A percentile compares a stretch with the other conserved stretches of the same genome.
These are phyloP conservation scores for Colinus virginianus DNA, from an alignment of 2,113 vertebrate genomes.

Conservation along the genomic window DNA sequence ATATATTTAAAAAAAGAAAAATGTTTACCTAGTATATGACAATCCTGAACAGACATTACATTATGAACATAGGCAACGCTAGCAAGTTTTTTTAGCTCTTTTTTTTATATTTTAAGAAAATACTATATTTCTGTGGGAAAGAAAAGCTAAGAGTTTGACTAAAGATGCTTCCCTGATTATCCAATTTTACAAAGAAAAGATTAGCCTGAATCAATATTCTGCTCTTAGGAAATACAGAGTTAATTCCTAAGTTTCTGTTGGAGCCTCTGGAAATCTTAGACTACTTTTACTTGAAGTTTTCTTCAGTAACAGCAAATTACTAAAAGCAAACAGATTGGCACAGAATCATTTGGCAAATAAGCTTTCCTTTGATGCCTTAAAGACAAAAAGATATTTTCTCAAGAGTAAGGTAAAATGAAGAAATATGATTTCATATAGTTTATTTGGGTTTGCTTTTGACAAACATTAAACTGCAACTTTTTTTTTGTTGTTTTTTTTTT, in stretches of 20 bases:
- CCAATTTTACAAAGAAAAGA: neutral
- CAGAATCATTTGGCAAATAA: neutral
- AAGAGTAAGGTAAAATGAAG: neutral
- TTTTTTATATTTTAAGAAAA: neutral
- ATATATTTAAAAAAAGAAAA: constrained; percentile 6
- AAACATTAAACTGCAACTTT: neutral
- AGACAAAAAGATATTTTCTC: neutral
- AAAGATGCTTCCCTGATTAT: neutral
- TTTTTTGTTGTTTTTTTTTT: neutral
- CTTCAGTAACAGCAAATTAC: neutral
- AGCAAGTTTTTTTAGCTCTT: neutral
- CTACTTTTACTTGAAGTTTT: neutral
- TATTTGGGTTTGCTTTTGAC: neutral
- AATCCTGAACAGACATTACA: neutral
- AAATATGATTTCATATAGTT: neutral
- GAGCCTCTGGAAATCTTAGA: neutral
- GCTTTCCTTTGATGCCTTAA: neutral
- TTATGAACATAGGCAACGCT: constrained; percentile 20
- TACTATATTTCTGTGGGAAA: neutral
- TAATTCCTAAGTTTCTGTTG: neutral
- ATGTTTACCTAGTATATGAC: neutral
- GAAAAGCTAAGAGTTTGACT: neutral
- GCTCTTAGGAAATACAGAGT: neutral
- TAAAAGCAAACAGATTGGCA: neutral
- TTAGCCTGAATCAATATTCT: constrained; percentile 1